phyloP scores from a whole-genome alignment of 1,140 invertebrate genomes.

The Dendrolimus punctatus region DNA sequence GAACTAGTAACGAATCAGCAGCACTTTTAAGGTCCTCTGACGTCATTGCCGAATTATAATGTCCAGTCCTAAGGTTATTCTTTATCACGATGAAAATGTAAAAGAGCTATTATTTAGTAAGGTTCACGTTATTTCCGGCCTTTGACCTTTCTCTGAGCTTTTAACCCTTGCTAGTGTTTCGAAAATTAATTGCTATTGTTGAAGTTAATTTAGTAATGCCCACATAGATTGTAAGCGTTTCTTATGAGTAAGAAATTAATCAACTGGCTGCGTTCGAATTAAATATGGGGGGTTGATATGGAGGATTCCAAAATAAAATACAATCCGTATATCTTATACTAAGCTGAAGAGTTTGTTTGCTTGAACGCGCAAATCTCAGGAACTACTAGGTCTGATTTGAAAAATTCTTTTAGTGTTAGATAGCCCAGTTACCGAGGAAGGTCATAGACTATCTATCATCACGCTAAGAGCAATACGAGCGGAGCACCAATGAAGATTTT shows the following conservation, averaged over 20 bases:
- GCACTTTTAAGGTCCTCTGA: not conserved
- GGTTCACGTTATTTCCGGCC: constrained; percentile 21
- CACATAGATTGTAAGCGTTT: no score
- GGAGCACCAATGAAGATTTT: no score
- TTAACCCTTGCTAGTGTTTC: constrained; percentile 10
- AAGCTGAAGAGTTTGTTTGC: no score
- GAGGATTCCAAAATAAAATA: not conserved
- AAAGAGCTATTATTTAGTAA: constrained; percentile 18
- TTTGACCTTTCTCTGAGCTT: constrained; percentile 18
- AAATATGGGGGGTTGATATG: not conserved
- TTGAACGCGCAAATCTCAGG: no score
- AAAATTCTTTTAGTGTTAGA: no score
- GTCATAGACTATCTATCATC: no score
- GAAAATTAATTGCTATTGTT: constrained; percentile 17
- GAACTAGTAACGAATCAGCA: constrained; percentile 1
- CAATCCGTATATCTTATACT: no score
- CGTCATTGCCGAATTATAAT: constrained; percentile 11
- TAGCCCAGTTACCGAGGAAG: no score
- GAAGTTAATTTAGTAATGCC: constrained; percentile 4
- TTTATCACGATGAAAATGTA: constrained; percentile 7
- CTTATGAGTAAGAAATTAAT: no score
- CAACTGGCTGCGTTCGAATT: no score
- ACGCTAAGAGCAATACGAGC: no score
- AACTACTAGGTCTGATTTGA: no score
- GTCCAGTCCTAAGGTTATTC: constrained; percentile 1